These are phyloP conservation scores for Coleophora flavipennella DNA, from an alignment of 2,888 invertebrate genomes.

Conservation along the genomic window DNA sequence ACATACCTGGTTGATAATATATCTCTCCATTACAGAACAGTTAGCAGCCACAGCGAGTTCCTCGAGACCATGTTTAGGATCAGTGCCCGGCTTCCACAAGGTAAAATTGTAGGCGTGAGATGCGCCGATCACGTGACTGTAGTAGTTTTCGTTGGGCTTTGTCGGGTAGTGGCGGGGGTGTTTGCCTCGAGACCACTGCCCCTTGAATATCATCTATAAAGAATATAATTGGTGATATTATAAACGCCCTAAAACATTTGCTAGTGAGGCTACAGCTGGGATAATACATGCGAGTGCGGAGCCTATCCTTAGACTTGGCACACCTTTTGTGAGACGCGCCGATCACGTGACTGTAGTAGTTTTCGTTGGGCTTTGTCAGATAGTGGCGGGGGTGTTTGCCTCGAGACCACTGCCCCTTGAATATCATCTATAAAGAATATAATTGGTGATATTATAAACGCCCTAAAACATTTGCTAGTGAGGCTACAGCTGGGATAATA, in stretches of 20 bases:
- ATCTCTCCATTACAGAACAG: conserved; percentile 34
- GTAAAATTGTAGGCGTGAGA: conserved; percentile 41
- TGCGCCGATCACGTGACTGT: conserved; percentile 56
- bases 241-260: no score
- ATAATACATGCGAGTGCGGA: no score
- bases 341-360: conserved; percentile 54
- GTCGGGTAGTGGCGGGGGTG: conserved; percentile 53
- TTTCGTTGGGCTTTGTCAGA: conserved; percentile 53
- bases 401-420: conserved; percentile 55
- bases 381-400: conserved; percentile 50
- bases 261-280: no score
- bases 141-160: conserved; percentile 54
- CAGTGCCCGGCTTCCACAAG: conserved; percentile 41
- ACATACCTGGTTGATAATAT: conserved; percentile 43
- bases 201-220: conserved; percentile 48
- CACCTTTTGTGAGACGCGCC: conserved; percentile 58
- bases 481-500: neutral
- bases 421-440: conserved; percentile 40
- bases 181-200: conserved; percentile 52
- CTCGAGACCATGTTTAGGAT: conserved; percentile 37
- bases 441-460: no score
- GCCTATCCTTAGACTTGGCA: no score
- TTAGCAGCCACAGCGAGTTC: conserved; percentile 38
- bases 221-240: no score
- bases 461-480: no score